Evolutionary conservation across 2,113 vertebrate species (phyloP).

Genomic region (Mus musculus): GRCm39 chr2:24153501-24154000

Average conservation of each 20-base stretch:
- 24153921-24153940: not conserved
- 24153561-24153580: not conserved
- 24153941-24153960: not conserved
- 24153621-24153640: not conserved
- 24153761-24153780: not conserved
- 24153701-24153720: not conserved
- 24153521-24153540: not conserved
- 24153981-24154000: not conserved
- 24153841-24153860: not conserved
- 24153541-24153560: not conserved
- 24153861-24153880: not conserved
- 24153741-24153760: not conserved
- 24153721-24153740: not conserved
- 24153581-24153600: not conserved
- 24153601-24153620: not conserved
- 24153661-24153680: not conserved
- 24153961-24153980: not conserved
- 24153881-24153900: not conserved
- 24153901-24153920: not conserved
- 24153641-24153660: not conserved
- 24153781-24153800: not conserved
- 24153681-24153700: not conserved
- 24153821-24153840: too few relatives aligned
- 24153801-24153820: not conserved
- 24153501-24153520: not conserved